Conservation (phyloP, 2,113 vertebrate species). For the Elachura formosa region DNA sequence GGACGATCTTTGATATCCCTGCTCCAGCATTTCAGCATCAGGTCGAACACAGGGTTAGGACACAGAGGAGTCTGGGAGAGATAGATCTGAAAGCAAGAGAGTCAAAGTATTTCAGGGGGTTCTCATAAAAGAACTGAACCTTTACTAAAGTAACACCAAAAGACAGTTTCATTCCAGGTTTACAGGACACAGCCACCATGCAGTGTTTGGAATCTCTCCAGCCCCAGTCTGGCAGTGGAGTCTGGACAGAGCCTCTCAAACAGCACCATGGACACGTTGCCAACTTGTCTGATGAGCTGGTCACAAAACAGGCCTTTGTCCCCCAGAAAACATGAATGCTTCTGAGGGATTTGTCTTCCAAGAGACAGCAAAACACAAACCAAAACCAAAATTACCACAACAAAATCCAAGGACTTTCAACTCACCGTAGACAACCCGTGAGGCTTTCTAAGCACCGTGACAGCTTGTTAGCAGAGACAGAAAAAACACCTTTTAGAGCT, state of each 20-base stretch:
- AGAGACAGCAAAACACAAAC: constrained; percentile 33
- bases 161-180: neutral
- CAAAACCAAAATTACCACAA: neutral
- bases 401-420: constrained; percentile 23
- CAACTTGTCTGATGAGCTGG: neutral
- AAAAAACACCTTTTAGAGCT: constrained; percentile 65
- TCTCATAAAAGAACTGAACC: neutral
- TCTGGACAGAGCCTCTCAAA: neutral
- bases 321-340: neutral
- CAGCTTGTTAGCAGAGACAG: constrained; percentile 66
- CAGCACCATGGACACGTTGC: neutral
- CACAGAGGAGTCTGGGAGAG: constrained; percentile 88
- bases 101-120: neutral
- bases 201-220: neutral
- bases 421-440: constrained; percentile 55
- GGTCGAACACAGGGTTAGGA: constrained; percentile 83
- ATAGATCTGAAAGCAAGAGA: constrained; percentile 78
- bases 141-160: neutral
- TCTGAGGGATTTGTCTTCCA: neutral
- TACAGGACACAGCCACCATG: constrained; percentile 19
- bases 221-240: neutral
- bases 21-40: constrained; percentile 95
- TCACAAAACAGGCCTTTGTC: constrained; percentile 21
- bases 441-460: constrained; percentile 51
- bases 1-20: constrained; percentile 91